Base-by-base conservation (phyloP, 2,888 invertebrate species). In the Brenthis daphne region DNA sequence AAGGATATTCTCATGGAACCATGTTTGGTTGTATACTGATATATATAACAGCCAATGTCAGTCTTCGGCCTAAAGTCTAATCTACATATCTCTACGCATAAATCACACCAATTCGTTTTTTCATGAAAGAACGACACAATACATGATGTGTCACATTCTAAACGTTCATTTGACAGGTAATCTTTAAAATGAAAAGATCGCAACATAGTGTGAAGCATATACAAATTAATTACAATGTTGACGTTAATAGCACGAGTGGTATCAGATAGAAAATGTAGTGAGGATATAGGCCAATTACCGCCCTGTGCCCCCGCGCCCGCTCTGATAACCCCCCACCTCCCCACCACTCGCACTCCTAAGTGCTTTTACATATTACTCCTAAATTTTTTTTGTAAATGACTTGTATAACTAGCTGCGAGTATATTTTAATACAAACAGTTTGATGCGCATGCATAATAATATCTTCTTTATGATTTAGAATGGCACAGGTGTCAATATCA, bases 201-300 rank as follows among this genome's bases (percentile, higher is more conserved):
- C 37, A 51, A 50, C 5, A n/a, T 29, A 53, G 8, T 53, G 8
- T 37, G 33, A 37, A 37, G 3, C 24, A 20, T 14, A 47, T 20
- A 29, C 24, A 58, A 58, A 47, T 48, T 37, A 63, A 53, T 37
- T 20, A 63, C 37, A 12, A 53, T 14, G 37, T 53, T 2, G 63
- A 37, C 37, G 51, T 14, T 20, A 33, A 53, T 53, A 63, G 20
- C 12, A 53, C 37, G 51, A 63, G 61, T 63, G 63, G 63, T 63
- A 37, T 63, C 50, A 60, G 50, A 14, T 63, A 51, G 63, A 53
- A 37, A 33, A 63, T 37, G 43, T 37, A 13, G 37, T 61, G 47
- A 53, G 50, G 57, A 64, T 68, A 64, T 53, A 51, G 53, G 56
- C 64, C 64, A 63, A 64, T 68, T 63, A 64, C 56, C 13, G 33